Percentiles rank a stretch among this genome's conserved stretches.
Evolutionary conservation across 2,888 invertebrate species (phyloP).

Genomic region (Petrolisthes manimaculis): DNA sequence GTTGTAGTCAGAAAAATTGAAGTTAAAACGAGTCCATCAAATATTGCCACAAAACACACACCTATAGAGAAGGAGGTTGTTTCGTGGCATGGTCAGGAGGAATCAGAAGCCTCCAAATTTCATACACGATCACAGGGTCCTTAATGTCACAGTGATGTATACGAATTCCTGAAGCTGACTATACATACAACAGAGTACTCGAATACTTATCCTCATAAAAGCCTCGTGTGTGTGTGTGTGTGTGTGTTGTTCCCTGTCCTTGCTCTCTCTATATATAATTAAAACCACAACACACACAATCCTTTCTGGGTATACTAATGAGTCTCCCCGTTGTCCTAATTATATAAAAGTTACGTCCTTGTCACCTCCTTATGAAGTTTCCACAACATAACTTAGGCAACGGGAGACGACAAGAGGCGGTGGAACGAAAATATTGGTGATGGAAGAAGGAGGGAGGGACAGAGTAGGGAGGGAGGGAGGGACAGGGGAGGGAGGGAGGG

Average conservation of each 20-base stretch:
- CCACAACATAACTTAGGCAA: neutral
- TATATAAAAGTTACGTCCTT: conserved; percentile 16
- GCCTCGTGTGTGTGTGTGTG: too few species aligned
- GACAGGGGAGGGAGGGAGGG: neutral
- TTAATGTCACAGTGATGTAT: too few species aligned
- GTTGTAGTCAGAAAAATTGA: too few species aligned
- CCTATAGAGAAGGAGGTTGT: too few species aligned
- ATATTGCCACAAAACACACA: too few species aligned
- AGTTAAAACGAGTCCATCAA: too few species aligned
- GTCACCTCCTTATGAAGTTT: neutral
- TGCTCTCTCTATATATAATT: conserved; percentile 3
- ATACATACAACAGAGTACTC: too few species aligned
- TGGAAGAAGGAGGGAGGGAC: neutral
- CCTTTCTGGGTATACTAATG: neutral
- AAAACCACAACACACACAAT: neutral
- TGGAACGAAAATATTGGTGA: neutral
- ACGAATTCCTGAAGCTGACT: too few species aligned
- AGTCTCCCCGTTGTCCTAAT: conserved; percentile 17
- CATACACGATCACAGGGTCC: too few species aligned
- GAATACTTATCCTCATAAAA: too few species aligned
- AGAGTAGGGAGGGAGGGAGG: neutral
- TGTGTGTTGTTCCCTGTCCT: neutral
- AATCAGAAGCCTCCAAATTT: too few species aligned
- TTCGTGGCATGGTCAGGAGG: too few species aligned
- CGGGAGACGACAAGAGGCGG: neutral